A percentile compares a stretch with the other conserved stretches of the same genome.
Evolutionary conservation across 2,888 invertebrate genomes (phyloP).

Genomic region (Xylophagus ater): DNA sequence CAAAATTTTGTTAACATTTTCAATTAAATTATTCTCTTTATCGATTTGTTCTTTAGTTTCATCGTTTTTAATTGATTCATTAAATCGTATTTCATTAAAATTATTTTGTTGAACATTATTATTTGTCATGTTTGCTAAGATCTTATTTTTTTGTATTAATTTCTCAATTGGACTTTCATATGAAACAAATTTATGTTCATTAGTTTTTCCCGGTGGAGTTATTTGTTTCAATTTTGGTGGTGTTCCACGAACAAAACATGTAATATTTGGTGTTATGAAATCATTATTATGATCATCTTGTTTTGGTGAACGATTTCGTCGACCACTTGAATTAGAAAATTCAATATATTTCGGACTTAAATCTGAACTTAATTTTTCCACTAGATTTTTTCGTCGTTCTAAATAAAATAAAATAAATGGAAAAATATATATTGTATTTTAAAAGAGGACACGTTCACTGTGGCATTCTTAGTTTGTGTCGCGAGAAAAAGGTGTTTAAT

Average conservation of each 20-base stretch:
- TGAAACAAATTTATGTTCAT: conserved; percentile 15
- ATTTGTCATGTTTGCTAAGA: conserved; percentile 7
- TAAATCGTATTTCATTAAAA: background rate
- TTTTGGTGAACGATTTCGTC: conserved; percentile 21
- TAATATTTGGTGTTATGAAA: conserved; percentile 14
- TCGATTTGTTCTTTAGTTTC: background rate
- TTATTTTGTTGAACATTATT: background rate
- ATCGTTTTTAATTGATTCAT: conserved; percentile 1
- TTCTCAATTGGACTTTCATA: conserved; percentile 35
- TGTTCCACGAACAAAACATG: conserved; percentile 18
- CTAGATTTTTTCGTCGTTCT: conserved; percentile 7
- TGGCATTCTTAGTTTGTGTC: background rate
- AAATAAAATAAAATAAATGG: background rate
- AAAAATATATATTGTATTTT: background rate
- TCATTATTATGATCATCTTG: conserved; percentile 19
- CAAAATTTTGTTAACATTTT: background rate
- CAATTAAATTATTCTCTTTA: background rate
- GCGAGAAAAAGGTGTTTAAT: background rate
- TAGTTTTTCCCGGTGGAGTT: conserved; percentile 12
- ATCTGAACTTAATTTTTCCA: conserved; percentile 23
- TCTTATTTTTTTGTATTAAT: conserved; percentile 30
- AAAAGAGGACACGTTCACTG: background rate
- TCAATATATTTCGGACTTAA: conserved; percentile 36
- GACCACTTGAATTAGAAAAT: conserved; percentile 22
- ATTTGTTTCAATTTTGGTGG: conserved; percentile 15